Evolutionary conservation across 37 sponge, comb jelly and placozoan genomes (phyloP), one percentile per base, ranked within the genome.

Genomic region (Bolinopsis microptera): DNA sequence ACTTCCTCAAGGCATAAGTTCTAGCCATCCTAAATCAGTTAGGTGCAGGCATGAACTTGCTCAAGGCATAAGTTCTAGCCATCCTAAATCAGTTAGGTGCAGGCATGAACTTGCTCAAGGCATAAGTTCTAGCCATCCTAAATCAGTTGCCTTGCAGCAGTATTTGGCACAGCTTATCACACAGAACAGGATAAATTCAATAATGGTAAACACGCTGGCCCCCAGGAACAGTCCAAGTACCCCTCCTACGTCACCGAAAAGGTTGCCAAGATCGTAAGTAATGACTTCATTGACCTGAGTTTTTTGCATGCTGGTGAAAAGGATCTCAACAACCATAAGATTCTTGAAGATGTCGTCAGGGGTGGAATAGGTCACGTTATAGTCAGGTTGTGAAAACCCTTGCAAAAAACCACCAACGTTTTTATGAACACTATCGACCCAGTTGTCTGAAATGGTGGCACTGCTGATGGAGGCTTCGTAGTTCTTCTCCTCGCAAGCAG

Each of bases 191-290:
- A 72, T 8, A 28, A 5, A 72, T 28, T 72, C 75, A 30, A 72
- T 28, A 5, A 72, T 21, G 3, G 75, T 72, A n/a, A 72, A 72
- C n/a, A 72, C 75, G 31, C 75, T 72, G 31, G 75, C 75, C 18
- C 75, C 75, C 26, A n/a, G 18, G 75, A 72, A 72, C 31, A 72
- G 26, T 5, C 75, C 75, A n/a, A 72, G 75, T 3, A 72, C 75
- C 3, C 75, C 75, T 21, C 75, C 75, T 30, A 72, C 18, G 26
- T 72, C 75, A 3, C 75, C 75, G 22, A 72, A 72, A 8, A 72
- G 75, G 75, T 72, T 72, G 26, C 31, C 75, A 28, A 28, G 31
- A 28, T n/a, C 31, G 18, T 72, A 72, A 8, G 75, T 24, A 28
- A 72, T 28, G 5, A 21, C 26, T n/a, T 72, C 31, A 48, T 5